Evolutionary conservation across 2,888 invertebrate genomes (phyloP).

Genomic region (Atethmia centrago): DNA sequence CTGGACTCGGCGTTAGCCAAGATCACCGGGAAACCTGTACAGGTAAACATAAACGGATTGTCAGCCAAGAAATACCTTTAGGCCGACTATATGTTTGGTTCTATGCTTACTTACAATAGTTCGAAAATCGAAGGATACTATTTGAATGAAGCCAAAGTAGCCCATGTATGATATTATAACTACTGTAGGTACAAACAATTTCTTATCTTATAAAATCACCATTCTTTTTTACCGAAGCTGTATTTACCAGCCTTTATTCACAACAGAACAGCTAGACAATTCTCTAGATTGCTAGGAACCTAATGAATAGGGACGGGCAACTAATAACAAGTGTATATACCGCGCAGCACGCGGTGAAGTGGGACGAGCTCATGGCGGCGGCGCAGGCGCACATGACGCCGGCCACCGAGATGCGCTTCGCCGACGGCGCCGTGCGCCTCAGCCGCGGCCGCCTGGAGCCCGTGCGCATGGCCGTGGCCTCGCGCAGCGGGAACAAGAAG

Average conservation of each 20-base stretch:
- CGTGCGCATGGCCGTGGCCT: slow-evolving; percentile 94
- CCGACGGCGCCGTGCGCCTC: slow-evolving; percentile 85
- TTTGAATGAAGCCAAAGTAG: background rate
- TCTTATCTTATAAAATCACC: background rate
- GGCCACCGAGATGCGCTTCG: slow-evolving; percentile 92
- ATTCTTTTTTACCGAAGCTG: no score
- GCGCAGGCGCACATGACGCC: slow-evolving; percentile 93
- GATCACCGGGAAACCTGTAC: slow-evolving; percentile 73
- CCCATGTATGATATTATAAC: background rate
- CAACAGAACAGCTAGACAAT: background rate
- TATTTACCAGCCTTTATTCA: background rate
- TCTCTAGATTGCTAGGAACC: background rate
- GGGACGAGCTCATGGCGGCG: slow-evolving; percentile 93
- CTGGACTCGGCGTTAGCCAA: slow-evolving; percentile 76
- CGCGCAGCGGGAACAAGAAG: slow-evolving; percentile 97
- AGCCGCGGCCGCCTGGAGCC: slow-evolving; percentile 93
- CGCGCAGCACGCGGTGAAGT: slow-evolving; percentile 88
- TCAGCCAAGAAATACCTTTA: background rate
- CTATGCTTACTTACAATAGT: background rate
- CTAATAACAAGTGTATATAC: background rate
- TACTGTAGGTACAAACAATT: background rate
- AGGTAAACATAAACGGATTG: slow-evolving; percentile 61
- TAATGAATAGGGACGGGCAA: background rate
- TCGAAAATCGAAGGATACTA: background rate
- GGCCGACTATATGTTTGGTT: no score